Evolutionary conservation across 2,888 invertebrate species (phyloP).

Genomic region (Mythimna lalbum): DNA sequence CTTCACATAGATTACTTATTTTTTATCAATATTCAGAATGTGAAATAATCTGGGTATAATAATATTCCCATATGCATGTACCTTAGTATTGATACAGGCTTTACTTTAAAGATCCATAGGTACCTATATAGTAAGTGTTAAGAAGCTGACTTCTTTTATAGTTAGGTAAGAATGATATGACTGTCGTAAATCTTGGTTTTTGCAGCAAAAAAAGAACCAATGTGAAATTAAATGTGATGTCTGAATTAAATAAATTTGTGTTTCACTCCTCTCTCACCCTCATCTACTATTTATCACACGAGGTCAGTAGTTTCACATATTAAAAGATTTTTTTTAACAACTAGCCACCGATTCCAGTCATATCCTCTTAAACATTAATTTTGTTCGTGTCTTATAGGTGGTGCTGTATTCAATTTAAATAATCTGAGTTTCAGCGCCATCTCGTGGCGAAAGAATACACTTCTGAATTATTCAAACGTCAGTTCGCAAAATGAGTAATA

Average conservation of each 20-base stretch:
- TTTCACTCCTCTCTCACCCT: no score
- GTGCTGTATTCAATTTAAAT: background rate
- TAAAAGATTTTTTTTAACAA: background rate
- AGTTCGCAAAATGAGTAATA: slow-evolving; percentile 10
- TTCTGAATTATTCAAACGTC: background rate
- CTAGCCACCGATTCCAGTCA: no score
- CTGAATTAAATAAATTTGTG: slow-evolving; percentile 19
- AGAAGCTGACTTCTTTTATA: background rate
- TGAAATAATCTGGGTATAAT: background rate
- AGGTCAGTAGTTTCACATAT: slow-evolving; percentile 8
- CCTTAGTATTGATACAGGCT: background rate
- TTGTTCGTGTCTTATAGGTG: background rate
- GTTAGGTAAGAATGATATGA: background rate
- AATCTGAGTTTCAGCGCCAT: slow-evolving; percentile 15
- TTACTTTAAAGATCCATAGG: background rate
- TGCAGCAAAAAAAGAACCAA: background rate
- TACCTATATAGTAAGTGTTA: background rate
- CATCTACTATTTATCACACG: no score
- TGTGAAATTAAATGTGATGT: slow-evolving; percentile 1
- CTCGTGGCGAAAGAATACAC: slow-evolving; percentile 1
- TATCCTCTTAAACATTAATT: background rate
- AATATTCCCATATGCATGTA: background rate
- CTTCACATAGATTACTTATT: background rate
- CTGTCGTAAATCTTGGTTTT: background rate
- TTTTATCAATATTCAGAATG: background rate